Percentiles rank a stretch among this genome's conserved stretches.
These are phyloP conservation scores for Choreutis nemorana DNA, from an alignment of 2,888 invertebrate species.

Conservation along the genomic window DNA sequence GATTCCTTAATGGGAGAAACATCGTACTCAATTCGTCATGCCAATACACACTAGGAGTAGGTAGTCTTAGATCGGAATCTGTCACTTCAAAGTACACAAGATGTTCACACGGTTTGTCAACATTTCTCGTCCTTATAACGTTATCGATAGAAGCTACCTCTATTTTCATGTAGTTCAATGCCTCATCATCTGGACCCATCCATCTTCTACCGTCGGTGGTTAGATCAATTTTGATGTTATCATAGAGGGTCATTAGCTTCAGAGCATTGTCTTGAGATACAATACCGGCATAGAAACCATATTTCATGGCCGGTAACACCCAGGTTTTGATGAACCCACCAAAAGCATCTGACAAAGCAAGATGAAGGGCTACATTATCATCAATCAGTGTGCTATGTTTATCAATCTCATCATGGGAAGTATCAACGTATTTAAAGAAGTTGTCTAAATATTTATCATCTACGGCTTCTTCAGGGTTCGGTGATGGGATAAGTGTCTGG, in stretches of 20 bases:
- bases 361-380: slow-evolving; percentile 25
- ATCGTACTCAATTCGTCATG: slow-evolving; percentile 57
- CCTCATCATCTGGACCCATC: slow-evolving; percentile 31
- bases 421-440: slow-evolving; percentile 28
- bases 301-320: slow-evolving; percentile 66
- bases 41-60: slow-evolving; percentile 69
- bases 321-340: slow-evolving; percentile 70
- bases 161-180: slow-evolving; percentile 25
- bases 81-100: slow-evolving; percentile 36
- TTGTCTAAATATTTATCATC: slow-evolving; percentile 25
- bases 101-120: slow-evolving; percentile 25
- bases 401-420: slow-evolving; percentile 26
- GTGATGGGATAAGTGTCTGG: slow-evolving; percentile 32
- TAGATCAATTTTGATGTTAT: slow-evolving; percentile 64
- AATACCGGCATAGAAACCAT: slow-evolving; percentile 69
- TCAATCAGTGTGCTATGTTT: slow-evolving; percentile 19
- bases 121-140: slow-evolving; percentile 13
- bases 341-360: slow-evolving; percentile 52
- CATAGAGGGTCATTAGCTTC: slow-evolving; percentile 62
- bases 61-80: slow-evolving; percentile 32
- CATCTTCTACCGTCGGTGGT: slow-evolving; percentile 68
- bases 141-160: slow-evolving; percentile 20
- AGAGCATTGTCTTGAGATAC: slow-evolving; percentile 60
- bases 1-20: slow-evolving; percentile 66
- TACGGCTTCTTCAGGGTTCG: slow-evolving; percentile 18